Percentiles rank a stretch among this genome's conserved stretches.
phyloP scores from a whole-genome alignment of 2,888 invertebrate species.

The Dolichomitus sp. region DNA sequence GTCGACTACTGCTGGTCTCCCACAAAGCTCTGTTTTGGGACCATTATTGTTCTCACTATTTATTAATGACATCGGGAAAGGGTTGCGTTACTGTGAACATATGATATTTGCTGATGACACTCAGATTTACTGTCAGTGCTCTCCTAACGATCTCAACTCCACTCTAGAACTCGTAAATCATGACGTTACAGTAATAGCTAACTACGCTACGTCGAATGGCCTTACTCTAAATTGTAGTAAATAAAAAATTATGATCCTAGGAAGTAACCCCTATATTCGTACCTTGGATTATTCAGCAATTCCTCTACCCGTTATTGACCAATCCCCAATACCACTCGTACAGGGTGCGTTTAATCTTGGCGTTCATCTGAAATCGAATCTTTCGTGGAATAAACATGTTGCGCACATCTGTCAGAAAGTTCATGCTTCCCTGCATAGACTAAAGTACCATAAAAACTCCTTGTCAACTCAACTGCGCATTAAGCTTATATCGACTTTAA shows the following conservation, averaged over 20 bases:
- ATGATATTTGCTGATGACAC: constrained; percentile 22
- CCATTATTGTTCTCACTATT: neutral
- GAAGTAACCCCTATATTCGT: neutral
- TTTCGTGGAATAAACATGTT: neutral
- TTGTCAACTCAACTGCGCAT: neutral
- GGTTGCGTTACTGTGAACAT: neutral
- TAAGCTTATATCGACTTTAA: neutral
- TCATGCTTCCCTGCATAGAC: neutral
- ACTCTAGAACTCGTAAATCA: neutral
- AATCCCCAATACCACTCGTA: neutral
- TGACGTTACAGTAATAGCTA: neutral
- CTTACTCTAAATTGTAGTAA: neutral
- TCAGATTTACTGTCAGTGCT: neutral
- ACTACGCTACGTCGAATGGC: neutral
- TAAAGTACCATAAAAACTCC: neutral
- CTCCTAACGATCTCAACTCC: neutral
- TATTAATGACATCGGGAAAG: constrained; percentile 4
- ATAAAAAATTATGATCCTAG: neutral
- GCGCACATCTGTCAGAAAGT: neutral
- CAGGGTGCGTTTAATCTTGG: neutral
- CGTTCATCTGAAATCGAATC: neutral
- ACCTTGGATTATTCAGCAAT: neutral
- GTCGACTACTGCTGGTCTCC: neutral
- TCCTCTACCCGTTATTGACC: neutral
- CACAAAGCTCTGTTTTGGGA: constrained; percentile 7